These are phyloP conservation scores for Asarcornis scutulata DNA, from an alignment of 2,113 vertebrate species.

Conservation along the genomic window DNA sequence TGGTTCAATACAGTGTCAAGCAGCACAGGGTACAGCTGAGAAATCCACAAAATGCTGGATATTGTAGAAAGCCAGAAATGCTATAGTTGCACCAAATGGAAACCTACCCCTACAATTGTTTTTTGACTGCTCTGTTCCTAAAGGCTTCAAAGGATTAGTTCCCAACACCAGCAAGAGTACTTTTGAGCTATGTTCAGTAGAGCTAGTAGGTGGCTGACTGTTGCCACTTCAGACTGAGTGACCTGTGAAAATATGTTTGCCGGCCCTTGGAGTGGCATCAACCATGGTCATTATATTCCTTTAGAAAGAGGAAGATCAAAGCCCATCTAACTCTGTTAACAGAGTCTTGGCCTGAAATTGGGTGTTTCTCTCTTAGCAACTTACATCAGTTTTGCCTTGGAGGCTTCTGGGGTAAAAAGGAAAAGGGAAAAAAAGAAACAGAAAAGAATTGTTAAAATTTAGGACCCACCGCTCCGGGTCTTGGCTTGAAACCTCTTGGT, in stretches of 20 bases:
- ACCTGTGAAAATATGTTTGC: not conserved
- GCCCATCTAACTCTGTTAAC: not conserved
- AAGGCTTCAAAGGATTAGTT: not conserved
- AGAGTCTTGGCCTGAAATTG: not conserved
- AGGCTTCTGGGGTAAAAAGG: not conserved
- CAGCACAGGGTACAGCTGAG: not conserved
- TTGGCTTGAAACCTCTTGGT: conserved; percentile 73
- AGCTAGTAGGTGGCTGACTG: not conserved
- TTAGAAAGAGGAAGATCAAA: not conserved
- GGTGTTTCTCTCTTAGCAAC: conserved; percentile 33
- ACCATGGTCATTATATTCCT: not conserved
- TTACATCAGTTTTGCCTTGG: not conserved
- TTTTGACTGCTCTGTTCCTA: not conserved
- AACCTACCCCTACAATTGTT: not conserved
- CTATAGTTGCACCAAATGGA: not conserved
- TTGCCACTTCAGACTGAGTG: not conserved
- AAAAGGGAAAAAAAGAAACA: not conserved
- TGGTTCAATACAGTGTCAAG: not conserved
- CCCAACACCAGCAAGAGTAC: not conserved
- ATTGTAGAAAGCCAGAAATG: not conserved
- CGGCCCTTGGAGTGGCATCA: not conserved
- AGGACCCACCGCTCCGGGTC: conserved; percentile 69
- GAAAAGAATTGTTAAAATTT: conserved; percentile 26
- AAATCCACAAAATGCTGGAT: not conserved
- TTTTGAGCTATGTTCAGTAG: not conserved